Evolutionary conservation across 2,113 vertebrate genomes (phyloP).

Genomic region (Oenanthe oenanthe): DNA sequence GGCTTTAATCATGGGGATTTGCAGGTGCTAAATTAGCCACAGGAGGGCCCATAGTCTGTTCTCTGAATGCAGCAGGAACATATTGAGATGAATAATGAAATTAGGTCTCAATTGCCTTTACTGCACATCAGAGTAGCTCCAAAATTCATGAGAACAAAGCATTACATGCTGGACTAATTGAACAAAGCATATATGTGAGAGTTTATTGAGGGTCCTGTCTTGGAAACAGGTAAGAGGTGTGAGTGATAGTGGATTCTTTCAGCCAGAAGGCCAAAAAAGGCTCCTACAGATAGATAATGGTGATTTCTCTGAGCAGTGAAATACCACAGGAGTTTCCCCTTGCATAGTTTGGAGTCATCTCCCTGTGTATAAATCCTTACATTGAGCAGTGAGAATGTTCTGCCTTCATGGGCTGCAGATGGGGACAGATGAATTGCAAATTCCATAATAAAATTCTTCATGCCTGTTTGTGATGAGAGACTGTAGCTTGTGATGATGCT

Average conservation of each 20-base stretch:
- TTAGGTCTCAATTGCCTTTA: slow-evolving; percentile 39
- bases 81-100: slow-evolving; percentile 50
- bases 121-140: neutral
- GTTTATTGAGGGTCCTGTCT: neutral
- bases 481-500: neutral
- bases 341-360: neutral
- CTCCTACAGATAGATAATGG: neutral
- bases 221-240: neutral
- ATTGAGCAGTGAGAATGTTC: neutral
- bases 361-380: neutral
- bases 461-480: neutral
- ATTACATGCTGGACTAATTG: neutral
- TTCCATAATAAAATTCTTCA: fast-evolving
- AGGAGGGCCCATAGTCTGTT: neutral
- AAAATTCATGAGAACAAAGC: slow-evolving; percentile 35
- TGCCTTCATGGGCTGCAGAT: neutral
- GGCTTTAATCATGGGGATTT: neutral
- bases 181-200: neutral
- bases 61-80: slow-evolving; percentile 7
- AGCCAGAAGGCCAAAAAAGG: neutral
- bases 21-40: slow-evolving; percentile 46
- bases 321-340: neutral
- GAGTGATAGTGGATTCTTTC: neutral
- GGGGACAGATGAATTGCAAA: neutral
- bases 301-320: neutral